Evolutionary conservation across 1,140 invertebrate species (phyloP).

Genomic region (Euura lappo): DNA sequence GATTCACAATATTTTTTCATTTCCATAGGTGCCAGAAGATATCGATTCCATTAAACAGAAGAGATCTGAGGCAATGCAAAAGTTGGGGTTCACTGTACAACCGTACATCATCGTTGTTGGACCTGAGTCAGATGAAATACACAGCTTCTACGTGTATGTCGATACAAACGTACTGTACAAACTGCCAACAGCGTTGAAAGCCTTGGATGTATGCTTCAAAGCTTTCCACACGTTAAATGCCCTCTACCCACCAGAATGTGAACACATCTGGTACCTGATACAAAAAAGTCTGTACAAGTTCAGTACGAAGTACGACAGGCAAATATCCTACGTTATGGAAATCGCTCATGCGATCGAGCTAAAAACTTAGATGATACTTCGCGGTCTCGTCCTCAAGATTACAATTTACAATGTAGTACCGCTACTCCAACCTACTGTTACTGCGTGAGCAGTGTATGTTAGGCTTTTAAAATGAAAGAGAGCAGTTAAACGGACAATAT

Average conservation of each 20-base stretch:
- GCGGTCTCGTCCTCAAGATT: no score
- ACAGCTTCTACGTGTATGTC: background rate
- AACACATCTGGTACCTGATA: slow-evolving; percentile 22
- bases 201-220: slow-evolving; percentile 21
- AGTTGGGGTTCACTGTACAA: background rate
- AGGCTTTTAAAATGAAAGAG: no score
- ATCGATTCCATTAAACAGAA: background rate
- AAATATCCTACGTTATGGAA: background rate
- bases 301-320: background rate
- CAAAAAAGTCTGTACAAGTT: slow-evolving; percentile 19
- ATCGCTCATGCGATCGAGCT: no score
- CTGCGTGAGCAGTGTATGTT: no score
- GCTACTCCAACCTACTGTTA: no score
- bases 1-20: background rate
- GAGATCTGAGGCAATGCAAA: background rate
- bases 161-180: background rate
- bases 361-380: no score
- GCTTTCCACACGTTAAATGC: slow-evolving; percentile 18
- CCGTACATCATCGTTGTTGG: background rate
- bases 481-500: no score
- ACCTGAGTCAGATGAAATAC: background rate
- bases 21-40: background rate
- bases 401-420: no score
- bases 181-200: slow-evolving; percentile 7
- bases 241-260: slow-evolving; percentile 13